Evolutionary conservation across 92 coral and sea anemone species (phyloP), one percentile per base, ranked within the genome.

Genomic region (Epizoanthus illoricatus): DNA sequence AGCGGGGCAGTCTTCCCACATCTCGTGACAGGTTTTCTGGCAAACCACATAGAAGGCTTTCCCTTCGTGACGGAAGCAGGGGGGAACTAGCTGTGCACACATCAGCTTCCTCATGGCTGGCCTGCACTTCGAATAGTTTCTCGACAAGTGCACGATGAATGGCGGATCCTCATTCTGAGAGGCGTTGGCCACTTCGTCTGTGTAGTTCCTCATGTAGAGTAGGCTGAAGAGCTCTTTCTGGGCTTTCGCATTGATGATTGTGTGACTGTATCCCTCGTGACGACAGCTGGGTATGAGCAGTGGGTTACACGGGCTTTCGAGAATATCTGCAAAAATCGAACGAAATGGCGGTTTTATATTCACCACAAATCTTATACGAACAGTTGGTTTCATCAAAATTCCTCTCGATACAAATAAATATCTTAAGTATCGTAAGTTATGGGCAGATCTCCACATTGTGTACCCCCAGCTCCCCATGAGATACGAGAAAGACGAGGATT

Each of bases 1-100:
- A 12, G 69, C 69, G 23, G 69, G 69, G 69, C 69, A 64, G 10
- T 64, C 69, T 28, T 64, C 69, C 69, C 69, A 64, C 69, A 64
- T 64, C 13, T 19, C 33, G 7, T 5, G 23, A 64, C 69, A 64
- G 4, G 33, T 64, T 28, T 19, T 64, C 69, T 64, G 69, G 33
- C 69, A 64, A 23, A 64, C 23, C 69, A 64, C 69, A 64, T 64
- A 64, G 28, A 64, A 64, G 8, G 69, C 69, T 19, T 64, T 64
- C 36, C 33, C 69, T 19, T 18, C 69, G 13, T 2, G 69, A 28
- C 33, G 40, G 36, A 64, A 64, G 69, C 69, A 64, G 13, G 69
- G 69, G 4, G 69, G 69, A 4, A 64, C 28, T 1, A 64, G 10
- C 41, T 64, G 69, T 4, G 69, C 69, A 23, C 69, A 64, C 69